These are phyloP conservation scores for Montipora capricornis DNA, from an alignment of 64 coral and sea anemone species.

Conservation along the genomic window DNA sequence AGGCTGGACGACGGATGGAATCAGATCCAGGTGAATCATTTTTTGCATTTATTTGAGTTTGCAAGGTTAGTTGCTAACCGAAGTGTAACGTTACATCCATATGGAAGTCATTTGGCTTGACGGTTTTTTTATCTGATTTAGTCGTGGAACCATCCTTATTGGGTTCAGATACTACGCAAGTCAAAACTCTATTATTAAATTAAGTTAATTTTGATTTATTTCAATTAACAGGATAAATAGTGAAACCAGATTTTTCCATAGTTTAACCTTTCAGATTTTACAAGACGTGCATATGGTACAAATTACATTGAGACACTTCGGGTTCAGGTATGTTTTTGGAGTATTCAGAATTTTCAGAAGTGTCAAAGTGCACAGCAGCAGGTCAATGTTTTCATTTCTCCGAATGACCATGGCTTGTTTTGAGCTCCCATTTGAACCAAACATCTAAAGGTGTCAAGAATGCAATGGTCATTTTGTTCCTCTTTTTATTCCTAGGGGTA, in stretches of 20 bases:
- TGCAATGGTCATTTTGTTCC: too few species aligned
- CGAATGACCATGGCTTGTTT: too few species aligned
- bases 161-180: too few species aligned
- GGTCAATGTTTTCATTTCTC: too few species aligned
- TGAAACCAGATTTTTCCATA: conserved; percentile 24
- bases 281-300: conserved; percentile 95
- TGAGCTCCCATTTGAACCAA: too few species aligned
- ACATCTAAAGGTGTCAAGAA: too few species aligned
- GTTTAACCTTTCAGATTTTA: conserved; percentile 99
- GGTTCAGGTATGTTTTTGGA: conserved; percentile 80
- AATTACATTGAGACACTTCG: conserved; percentile 99
- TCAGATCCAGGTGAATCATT: conserved; percentile 93
- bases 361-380: neutral
- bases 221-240: neutral
- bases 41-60: neutral
- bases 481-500: too few species aligned
- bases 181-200: too few species aligned
- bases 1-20: conserved; percentile 99
- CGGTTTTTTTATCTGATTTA: too few species aligned
- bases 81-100: neutral
- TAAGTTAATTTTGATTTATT: neutral
- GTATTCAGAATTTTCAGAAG: too few species aligned
- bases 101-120: neutral
- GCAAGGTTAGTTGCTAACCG: conserved; percentile 10
- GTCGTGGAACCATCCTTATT: too few species aligned